Conservation (phyloP, 2,888 invertebrate species). For the Patella depressa region DNA sequence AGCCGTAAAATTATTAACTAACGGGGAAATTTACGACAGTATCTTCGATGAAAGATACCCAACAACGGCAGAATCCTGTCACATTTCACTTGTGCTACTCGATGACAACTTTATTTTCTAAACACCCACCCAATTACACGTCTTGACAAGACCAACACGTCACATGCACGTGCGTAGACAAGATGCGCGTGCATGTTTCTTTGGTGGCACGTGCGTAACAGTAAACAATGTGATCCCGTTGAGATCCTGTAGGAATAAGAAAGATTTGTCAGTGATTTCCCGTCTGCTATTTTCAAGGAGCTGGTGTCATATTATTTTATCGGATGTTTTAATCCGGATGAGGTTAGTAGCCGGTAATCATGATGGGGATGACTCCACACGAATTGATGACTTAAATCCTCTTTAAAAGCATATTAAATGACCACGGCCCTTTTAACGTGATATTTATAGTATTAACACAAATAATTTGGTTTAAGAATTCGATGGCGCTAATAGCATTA, state of each 20-base stretch:
- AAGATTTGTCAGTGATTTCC: background rate
- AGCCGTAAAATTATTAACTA: conserved; percentile 9
- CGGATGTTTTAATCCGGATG: background rate
- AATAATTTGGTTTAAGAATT: no score
- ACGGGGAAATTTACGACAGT: conserved; percentile 7
- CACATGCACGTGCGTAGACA: background rate
- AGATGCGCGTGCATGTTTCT: background rate
- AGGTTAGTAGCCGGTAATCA: no score
- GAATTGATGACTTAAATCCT: no score
- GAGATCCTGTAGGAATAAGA: background rate
- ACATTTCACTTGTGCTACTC: conserved; percentile 5
- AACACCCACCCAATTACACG: conserved; percentile 4
- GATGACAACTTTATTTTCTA: conserved; percentile 5
- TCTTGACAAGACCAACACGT: background rate
- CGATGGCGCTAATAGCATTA: no score
- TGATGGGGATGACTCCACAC: no score
- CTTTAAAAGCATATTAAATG: no score
- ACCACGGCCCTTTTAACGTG: no score
- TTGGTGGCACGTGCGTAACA: background rate
- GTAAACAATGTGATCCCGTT: conserved; percentile 1
- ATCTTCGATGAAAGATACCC: background rate
- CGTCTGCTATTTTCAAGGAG: no score
- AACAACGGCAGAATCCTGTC: conserved; percentile 2
- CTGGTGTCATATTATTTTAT: background rate
- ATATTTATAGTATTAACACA: no score